These are phyloP conservation scores for Enteromius mattozi DNA, from an alignment of 2,797 vertebrate species.

Conservation along the genomic window DNA sequence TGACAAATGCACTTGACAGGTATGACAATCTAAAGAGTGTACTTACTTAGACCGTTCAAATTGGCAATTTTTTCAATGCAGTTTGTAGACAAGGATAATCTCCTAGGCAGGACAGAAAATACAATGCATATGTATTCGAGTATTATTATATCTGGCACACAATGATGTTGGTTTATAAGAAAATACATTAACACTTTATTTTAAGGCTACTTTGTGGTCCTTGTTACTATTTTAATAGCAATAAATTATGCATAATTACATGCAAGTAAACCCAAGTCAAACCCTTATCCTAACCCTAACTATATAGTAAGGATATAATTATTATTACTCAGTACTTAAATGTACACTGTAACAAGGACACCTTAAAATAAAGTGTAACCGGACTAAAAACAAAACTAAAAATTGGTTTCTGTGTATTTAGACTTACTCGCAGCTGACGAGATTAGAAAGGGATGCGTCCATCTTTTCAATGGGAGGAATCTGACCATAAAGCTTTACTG, in stretches of 20 bases:
- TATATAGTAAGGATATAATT: too few relatives aligned
- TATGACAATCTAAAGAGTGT: slow-evolving; percentile 29
- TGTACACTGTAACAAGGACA: too few relatives aligned
- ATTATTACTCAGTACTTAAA: too few relatives aligned
- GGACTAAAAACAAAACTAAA: background rate
- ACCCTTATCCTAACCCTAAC: too few relatives aligned
- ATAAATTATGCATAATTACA: too few relatives aligned
- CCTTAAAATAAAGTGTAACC: too few relatives aligned
- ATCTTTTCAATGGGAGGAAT: slow-evolving; percentile 95
- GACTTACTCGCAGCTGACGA: slow-evolving; percentile 93
- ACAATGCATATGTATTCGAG: slow-evolving; percentile 25
- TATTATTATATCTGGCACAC: background rate
- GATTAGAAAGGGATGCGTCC: slow-evolving; percentile 88
- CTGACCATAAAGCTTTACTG: slow-evolving; percentile 90
- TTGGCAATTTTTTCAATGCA: slow-evolving; percentile 98
- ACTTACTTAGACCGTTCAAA: slow-evolving; percentile 94
- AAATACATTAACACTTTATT: background rate
- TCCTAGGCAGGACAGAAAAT: slow-evolving; percentile 79
- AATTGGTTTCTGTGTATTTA: background rate
- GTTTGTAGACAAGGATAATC: slow-evolving; percentile 94
- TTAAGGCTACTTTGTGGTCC: too few relatives aligned
- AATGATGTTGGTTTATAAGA: background rate
- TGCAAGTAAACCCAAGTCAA: too few relatives aligned
- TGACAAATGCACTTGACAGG: background rate
- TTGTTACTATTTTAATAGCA: too few relatives aligned